Base-by-base conservation (phyloP, 2,113 vertebrate genomes). In the Coryphaenoides rupestris region DNA sequence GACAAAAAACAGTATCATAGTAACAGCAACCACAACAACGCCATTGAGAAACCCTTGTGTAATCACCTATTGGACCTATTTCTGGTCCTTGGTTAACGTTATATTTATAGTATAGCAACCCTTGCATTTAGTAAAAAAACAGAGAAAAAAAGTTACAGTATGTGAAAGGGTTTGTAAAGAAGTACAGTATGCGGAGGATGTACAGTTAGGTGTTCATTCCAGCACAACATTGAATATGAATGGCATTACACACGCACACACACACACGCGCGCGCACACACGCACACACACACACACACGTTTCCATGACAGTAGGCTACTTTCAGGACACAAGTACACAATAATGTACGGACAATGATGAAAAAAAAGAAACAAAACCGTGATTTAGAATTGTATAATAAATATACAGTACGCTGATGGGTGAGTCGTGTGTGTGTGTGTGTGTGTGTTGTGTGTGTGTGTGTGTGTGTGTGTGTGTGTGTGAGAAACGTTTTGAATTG, bases 331-430 rank as follows among this genome's bases (percentile, higher is more conserved):
- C 21, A 68, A 64, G 70, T 60, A 72, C 33, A 40, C 13, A 12
- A 40, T 26, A 26, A 26, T 40, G 33, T 13, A 40, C 33, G 13
- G 9, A 40, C 33, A 40, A 40, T 40, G 33, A 40, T 40, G 33
- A 40, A 40, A 40, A 40, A 9, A 40, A 7, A 28, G 40, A 63
- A 61, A 60, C 69, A 82, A 56, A 46, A 62, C 65, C 77, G 77
- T 75, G 76, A 40, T 60, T 76, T 81, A 68, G 73, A 81, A 45
- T 79, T 75, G 76, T 80, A 86, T 73, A 87, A 86, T 88, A 86
- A 88, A 87, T 86, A 86, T 86, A 85, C 84, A 87, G 84, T 87
- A 87, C 84, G 69, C 78, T 23, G 80, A 84, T 71, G 76, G 57
- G 69, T 16, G 63, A 12, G 33, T 40, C 9, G n/a, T 40, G 10